These are phyloP conservation scores for Petrocephalus schoutedeni DNA, from an alignment of 2,797 vertebrate genomes.

Conservation along the genomic window DNA sequence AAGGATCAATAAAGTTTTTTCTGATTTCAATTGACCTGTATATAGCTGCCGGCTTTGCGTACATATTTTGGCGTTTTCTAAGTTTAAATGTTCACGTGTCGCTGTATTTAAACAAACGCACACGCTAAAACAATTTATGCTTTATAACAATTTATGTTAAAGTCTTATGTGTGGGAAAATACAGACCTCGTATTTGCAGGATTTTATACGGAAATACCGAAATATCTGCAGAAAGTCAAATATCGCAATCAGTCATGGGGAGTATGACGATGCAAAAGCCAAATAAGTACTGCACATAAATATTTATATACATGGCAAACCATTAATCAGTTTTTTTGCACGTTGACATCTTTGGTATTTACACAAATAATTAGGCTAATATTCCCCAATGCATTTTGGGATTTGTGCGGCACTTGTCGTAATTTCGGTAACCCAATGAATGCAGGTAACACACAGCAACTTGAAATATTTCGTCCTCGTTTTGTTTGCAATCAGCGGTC, in stretches of 20 bases:
- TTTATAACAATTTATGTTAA: neutral
- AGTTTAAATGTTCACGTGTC: neutral
- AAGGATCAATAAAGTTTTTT: too few species aligned
- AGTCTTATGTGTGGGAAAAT: neutral
- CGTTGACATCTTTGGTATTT: too few species aligned
- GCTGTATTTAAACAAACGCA: neutral
- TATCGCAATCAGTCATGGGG: neutral
- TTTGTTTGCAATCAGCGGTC: neutral
- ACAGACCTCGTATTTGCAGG: neutral
- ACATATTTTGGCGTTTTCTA: neutral
- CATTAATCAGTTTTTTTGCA: neutral
- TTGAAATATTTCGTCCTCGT: neutral
- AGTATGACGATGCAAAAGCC: neutral
- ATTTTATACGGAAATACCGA: neutral
- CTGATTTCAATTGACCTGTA: neutral
- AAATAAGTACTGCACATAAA: neutral
- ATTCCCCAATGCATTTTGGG: neutral
- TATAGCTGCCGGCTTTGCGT: neutral
- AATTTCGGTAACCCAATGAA: neutral
- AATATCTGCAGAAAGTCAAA: neutral
- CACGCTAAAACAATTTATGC: neutral
- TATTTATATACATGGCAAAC: neutral
- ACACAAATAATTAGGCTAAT: neutral
- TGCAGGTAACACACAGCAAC: neutral
- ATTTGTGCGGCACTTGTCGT: neutral